phyloP scores from a whole-genome alignment of 2,888 invertebrate genomes.

The Drosophila nigricruria region DNA sequence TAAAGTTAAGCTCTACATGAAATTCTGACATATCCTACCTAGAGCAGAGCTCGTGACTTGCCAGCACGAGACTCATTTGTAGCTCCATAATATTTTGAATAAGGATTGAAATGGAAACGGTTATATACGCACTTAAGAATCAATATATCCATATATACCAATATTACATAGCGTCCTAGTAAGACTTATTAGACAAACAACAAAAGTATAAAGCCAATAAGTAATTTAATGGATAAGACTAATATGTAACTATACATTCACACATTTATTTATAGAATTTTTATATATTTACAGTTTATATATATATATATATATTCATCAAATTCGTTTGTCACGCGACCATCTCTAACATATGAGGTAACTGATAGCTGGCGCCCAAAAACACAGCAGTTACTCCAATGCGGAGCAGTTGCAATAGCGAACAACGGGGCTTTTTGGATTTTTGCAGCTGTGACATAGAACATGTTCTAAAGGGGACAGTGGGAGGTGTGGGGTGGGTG shows the following conservation, averaged over 20 bases:
- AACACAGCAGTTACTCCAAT: constrained; percentile 11
- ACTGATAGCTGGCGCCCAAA: constrained; percentile 43
- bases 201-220: too few relatives aligned
- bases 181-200: too few relatives aligned
- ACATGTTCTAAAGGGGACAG: constrained; percentile 3
- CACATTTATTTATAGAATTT: background rate
- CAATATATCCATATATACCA: too few relatives aligned
- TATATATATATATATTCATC: background rate
- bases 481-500: background rate
- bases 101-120: background rate
- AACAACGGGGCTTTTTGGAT: constrained; percentile 48
- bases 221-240: background rate
- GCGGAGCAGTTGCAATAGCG: constrained; percentile 35
- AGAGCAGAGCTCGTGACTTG: background rate
- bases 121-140: too few relatives aligned
- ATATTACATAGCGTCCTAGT: too few relatives aligned
- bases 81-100: background rate
- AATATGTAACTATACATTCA: background rate
- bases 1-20: background rate
- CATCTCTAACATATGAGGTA: constrained; percentile 32
- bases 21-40: background rate
- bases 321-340: constrained; percentile 11
- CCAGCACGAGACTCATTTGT: background rate
- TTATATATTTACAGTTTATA: background rate
- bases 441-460: constrained; percentile 50